Evolutionary conservation across 2,113 vertebrate species (phyloP).

Genomic region (Siphamia tubifer): DNA sequence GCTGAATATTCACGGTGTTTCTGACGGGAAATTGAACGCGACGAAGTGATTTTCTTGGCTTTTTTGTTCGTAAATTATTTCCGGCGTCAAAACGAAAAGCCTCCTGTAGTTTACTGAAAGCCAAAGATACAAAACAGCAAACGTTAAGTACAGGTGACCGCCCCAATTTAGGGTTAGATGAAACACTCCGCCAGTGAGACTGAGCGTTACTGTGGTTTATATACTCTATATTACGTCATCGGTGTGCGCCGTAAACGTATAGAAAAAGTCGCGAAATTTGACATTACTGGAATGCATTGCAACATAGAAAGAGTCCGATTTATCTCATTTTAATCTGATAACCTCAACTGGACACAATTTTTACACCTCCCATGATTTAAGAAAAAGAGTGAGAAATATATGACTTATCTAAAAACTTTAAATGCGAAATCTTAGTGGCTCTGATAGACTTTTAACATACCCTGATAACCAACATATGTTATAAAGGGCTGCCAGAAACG

Average conservation of each 20-base stretch:
- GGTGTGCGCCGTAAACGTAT: not conserved
- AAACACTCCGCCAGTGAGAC: not conserved
- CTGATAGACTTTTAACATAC: no score
- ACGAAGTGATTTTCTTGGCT: constrained; percentile 55
- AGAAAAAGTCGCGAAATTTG: not conserved
- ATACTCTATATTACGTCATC: constrained; percentile 58
- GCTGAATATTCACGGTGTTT: constrained; percentile 13
- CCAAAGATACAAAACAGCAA: constrained; percentile 60
- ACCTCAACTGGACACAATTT: no score
- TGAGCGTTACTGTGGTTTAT: not conserved
- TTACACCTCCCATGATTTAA: no score
- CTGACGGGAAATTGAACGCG: constrained; percentile 44
- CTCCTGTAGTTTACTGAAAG: constrained; percentile 67
- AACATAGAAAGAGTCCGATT: no score
- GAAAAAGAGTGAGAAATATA: no score
- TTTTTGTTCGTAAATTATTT: constrained; percentile 47
- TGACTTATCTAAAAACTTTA: no score
- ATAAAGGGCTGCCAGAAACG: not conserved
- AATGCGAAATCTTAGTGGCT: no score
- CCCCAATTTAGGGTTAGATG: constrained; percentile 62
- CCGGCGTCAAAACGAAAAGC: not conserved
- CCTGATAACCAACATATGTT: no score
- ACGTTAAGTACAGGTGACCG: not conserved
- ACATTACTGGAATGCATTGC: not conserved
- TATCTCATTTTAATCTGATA: no score